Evolutionary conservation across 2,797 vertebrate genomes (phyloP), one percentile per base, ranked within the genome.

Genomic region (Coregonus suidteri): DNA sequence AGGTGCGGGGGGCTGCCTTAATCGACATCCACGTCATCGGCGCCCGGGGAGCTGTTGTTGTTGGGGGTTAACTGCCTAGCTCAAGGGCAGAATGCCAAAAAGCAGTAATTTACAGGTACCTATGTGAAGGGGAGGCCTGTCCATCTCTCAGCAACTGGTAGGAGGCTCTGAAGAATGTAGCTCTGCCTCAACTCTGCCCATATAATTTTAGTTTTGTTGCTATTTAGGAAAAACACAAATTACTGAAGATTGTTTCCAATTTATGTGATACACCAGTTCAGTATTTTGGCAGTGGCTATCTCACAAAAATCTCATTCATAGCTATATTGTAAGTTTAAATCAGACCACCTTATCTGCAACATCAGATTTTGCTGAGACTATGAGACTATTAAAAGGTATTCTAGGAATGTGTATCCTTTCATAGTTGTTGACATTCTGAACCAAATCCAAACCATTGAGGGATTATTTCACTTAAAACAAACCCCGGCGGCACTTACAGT

Each of bases 61-160:
- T 25, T 25, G 25, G 41, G 41, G 41, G 41, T 47, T 47, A 47
- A 41, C 37, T 41, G 37, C 6, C 37, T 41, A 41, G 37, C 37
- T 41, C 37, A 41, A 47, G 41, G 41, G 41, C 41, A 47, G 41
- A 47, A 47, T 2, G 41, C 41, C 4, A 66, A 53, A 78, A 74
- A 65, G 72, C 52, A 73, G 83, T 81, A 77, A 80, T 87, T 87
- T 88, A 86, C 88, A 87, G 53, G 53, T 56, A n/a, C 53, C 53
- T 56, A 56, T 56, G 18, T 56, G 41, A 13, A 47, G 41, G 41
- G 86, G 82, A 81, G 68, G 30, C 35, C 14, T 3, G 25, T 75
- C 80, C 11, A 47, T 56, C 80, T 86, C 62, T 78, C 86, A 75
- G 86, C 79, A 83, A 86, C 77, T 77, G 62, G 30, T 51, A 75